phyloP scores from a whole-genome alignment of 2,797 vertebrate species.

The Typhlichthys eigenmanni region DNA sequence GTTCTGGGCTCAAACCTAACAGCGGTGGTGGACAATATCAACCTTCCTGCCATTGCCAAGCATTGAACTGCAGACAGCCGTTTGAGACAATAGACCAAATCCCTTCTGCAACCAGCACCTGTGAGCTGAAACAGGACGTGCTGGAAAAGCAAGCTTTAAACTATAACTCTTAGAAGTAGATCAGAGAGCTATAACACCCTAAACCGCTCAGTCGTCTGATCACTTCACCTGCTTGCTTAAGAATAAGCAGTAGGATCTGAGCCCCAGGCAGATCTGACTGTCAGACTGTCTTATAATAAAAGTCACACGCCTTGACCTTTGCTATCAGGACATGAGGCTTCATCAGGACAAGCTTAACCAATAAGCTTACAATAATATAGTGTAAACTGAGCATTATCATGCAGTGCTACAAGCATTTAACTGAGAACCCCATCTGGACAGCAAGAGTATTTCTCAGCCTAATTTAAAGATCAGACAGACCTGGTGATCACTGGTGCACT shows the following conservation, averaged over 20 bases:
- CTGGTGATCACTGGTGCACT: constrained; percentile 34
- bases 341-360: constrained; percentile 20
- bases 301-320: constrained; percentile 59
- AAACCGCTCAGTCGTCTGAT: constrained; percentile 28
- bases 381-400: constrained; percentile 12
- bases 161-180: constrained; percentile 13
- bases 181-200: constrained; percentile 19
- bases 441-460: constrained; percentile 53
- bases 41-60: too few species aligned
- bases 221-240: constrained; percentile 22
- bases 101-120: neutral
- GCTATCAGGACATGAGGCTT: constrained; percentile 10
- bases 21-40: too few species aligned
- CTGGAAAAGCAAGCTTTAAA: neutral
- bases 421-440: constrained; percentile 63
- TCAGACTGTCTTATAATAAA: constrained; percentile 40
- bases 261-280: constrained; percentile 68
- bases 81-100: too few species aligned
- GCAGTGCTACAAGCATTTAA: constrained; percentile 40
- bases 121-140: neutral
- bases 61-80: too few species aligned
- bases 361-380: constrained; percentile 41
- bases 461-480: constrained; percentile 66
- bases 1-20: too few species aligned
- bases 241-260: constrained; percentile 31